Evolutionary conservation across 37 sponge, comb jelly and placozoan genomes (phyloP).

Genomic region (Amphimedon queenslandica): DNA sequence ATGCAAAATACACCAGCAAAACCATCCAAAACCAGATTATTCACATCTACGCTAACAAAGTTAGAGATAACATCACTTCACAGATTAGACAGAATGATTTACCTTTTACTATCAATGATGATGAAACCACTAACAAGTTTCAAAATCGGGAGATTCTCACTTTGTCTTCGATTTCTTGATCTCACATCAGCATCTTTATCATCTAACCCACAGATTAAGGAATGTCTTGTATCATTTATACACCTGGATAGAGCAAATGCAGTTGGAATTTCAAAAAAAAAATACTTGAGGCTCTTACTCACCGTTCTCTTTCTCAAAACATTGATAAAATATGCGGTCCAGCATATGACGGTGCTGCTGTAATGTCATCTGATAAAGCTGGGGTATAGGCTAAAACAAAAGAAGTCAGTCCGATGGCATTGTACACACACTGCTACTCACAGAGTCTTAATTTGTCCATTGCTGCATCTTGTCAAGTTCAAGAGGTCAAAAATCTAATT

Average conservation of each 20-base stretch:
- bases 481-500: slow-evolving; percentile 15
- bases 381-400: slow-evolving; percentile 21
- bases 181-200: no score
- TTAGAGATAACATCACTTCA: slow-evolving; percentile 14
- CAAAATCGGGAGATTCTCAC: slow-evolving; percentile 24
- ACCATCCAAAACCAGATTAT: slow-evolving; percentile 40
- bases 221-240: no score
- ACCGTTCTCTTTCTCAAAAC: not conserved
- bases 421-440: slow-evolving; percentile 16
- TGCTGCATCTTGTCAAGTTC: slow-evolving; percentile 9
- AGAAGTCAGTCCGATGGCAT: slow-evolving; percentile 17
- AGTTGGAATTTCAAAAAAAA: slow-evolving; percentile 10
- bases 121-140: slow-evolving; percentile 35
- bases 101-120: slow-evolving; percentile 34
- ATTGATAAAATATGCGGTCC: slow-evolving; percentile 14
- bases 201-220: no score
- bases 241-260: no score
- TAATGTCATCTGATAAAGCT: not conserved
- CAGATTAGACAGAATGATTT: slow-evolving; percentile 17
- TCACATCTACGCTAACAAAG: slow-evolving; percentile 22
- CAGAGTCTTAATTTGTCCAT: slow-evolving; percentile 32
- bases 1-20: no score
- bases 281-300: not conserved
- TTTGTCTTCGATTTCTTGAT: slow-evolving; percentile 47
- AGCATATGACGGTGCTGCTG: slow-evolving; percentile 28